Evolutionary conservation across 1,140 invertebrate species (phyloP).

Genomic region (Teleogryllus occipitalis): DNA sequence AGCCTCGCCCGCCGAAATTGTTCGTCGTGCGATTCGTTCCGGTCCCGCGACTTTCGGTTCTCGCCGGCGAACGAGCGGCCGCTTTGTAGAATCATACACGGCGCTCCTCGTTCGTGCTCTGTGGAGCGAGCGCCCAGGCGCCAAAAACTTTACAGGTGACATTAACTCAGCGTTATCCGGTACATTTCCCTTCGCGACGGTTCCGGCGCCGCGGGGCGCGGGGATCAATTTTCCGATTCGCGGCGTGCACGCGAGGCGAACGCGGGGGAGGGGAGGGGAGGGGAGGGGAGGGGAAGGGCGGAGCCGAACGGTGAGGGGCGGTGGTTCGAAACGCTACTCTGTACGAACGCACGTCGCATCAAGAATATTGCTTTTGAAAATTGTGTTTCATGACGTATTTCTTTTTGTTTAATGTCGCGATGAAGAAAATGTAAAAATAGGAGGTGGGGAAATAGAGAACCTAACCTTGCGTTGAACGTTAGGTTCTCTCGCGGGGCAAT

Average conservation of each 20-base stretch:
- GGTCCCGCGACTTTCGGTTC: not conserved
- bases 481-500: too few relatives aligned
- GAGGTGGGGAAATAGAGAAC: too few relatives aligned
- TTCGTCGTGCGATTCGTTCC: not conserved
- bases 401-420: too few relatives aligned
- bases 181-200: not conserved
- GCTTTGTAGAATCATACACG: not conserved
- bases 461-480: too few relatives aligned
- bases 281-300: too few relatives aligned
- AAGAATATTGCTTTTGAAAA: too few relatives aligned
- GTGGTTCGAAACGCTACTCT: too few relatives aligned
- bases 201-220: too few relatives aligned
- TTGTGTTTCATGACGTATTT: too few relatives aligned
- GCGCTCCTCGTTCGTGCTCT: not conserved
- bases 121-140: not conserved
- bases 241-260: not conserved
- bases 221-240: not conserved
- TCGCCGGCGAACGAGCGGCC: not conserved
- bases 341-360: too few relatives aligned
- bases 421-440: not conserved
- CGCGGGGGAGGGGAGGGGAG: too few relatives aligned
- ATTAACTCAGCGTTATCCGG: conserved; percentile 1
- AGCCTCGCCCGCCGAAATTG: not conserved
- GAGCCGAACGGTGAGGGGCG: too few relatives aligned
- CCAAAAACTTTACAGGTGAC: not conserved